These are phyloP conservation scores for Hydractinia symbiolongicarpus DNA, from an alignment of 30 jellyfish, hydroid and myxozoan genomes.

Conservation along the genomic window DNA sequence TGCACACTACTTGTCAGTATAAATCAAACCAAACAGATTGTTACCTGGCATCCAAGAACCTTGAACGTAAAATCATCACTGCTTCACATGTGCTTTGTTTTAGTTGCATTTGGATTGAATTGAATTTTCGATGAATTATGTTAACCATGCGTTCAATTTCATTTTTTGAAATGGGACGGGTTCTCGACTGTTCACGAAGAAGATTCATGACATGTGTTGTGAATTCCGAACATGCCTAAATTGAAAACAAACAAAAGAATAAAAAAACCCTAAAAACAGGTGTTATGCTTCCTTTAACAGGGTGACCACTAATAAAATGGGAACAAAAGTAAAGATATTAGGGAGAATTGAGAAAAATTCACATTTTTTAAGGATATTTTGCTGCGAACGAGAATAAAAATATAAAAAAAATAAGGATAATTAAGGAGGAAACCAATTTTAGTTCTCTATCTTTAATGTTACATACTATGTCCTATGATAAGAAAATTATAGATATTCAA, in stretches of 20 bases:
- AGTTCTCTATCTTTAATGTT: too few species aligned
- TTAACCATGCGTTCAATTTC: conserved; percentile 95
- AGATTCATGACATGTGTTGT: conserved; percentile 98
- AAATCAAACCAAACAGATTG: not conserved
- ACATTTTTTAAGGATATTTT: too few species aligned
- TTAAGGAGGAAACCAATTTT: too few species aligned
- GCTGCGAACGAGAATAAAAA: too few species aligned
- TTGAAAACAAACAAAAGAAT: too few species aligned
- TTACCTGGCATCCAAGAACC: conserved; percentile 99
- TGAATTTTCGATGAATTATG: conserved; percentile 83
- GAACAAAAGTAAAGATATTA: too few species aligned
- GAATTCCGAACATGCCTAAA: conserved; percentile 92
- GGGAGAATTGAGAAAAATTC: too few species aligned
- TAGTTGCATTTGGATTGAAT: conserved; percentile 91
- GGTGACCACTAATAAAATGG: too few species aligned
- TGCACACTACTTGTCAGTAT: not conserved
- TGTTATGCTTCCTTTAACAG: not conserved
- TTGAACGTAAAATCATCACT: conserved; percentile 87
- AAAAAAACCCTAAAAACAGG: not conserved
- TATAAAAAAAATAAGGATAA: too few species aligned
- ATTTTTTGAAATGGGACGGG: conserved; percentile 84
- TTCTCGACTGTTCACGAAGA: conserved; percentile 87
- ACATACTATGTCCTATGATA: too few species aligned
- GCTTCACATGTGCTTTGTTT: conserved; percentile 99
- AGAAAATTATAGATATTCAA: too few species aligned